Evolutionary conservation across 2,113 vertebrate genomes (phyloP).

Genomic region (Cardinalis cardinalis): DNA sequence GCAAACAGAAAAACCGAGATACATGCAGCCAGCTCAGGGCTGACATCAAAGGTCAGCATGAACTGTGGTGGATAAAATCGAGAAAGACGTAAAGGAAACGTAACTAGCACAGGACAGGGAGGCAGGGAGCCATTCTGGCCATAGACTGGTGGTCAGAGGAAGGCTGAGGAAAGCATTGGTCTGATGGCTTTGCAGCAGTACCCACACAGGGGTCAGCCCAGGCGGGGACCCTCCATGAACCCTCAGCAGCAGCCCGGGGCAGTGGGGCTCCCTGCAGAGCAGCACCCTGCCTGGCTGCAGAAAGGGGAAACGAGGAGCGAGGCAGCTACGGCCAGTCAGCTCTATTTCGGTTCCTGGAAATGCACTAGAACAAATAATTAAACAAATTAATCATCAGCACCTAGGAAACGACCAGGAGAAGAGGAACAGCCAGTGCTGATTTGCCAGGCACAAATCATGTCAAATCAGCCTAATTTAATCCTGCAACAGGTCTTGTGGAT

Average conservation of each 20-base stretch:
- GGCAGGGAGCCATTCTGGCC: background rate
- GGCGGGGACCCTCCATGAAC: rapidly evolving
- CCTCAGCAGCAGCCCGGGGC: rapidly evolving
- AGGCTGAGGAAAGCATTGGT: background rate
- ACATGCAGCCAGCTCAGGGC: background rate
- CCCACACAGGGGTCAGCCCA: background rate
- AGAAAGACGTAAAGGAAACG: background rate
- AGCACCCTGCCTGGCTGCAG: background rate
- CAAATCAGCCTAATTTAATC: constrained; percentile 43
- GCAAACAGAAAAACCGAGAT: background rate
- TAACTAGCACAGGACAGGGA: background rate
- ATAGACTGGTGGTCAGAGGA: background rate
- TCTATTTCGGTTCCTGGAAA: constrained; percentile 36
- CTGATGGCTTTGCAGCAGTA: background rate
- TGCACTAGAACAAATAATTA: constrained; percentile 58
- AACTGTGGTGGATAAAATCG: rapidly evolving
- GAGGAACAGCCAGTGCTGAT: constrained; percentile 24
- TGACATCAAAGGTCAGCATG: background rate
- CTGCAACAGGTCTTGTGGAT: background rate
- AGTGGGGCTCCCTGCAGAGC: rapidly evolving
- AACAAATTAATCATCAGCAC: constrained; percentile 49
- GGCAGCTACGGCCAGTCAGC: background rate
- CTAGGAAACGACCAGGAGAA: constrained; percentile 51
- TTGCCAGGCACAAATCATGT: constrained; percentile 36
- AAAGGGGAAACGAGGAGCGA: background rate